Percentiles rank a stretch among this genome's conserved stretches.
These are phyloP conservation scores for Muntiacus reevesi DNA, from an alignment of 2,113 vertebrate species.

Conservation along the genomic window DNA sequence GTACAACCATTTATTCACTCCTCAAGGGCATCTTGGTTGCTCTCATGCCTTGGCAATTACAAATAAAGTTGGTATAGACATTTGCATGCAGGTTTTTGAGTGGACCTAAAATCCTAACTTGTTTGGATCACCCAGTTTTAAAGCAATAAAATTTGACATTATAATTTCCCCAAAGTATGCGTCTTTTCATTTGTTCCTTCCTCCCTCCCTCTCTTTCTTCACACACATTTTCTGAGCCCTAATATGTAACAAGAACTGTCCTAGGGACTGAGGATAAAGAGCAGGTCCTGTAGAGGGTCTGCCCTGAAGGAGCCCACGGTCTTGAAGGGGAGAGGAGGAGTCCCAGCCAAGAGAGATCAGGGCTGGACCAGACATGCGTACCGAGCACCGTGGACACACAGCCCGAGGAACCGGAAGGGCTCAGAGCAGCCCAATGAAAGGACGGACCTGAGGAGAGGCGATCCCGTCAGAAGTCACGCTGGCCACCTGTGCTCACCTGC, in stretches of 20 bases:
- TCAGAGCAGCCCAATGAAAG: fast-evolving
- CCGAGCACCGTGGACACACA: fast-evolving
- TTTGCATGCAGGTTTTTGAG: not conserved
- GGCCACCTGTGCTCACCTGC: not conserved
- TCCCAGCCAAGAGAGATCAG: fast-evolving
- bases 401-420: fast-evolving
- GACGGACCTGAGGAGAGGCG: not conserved
- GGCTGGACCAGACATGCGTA: fast-evolving
- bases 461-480: not conserved
- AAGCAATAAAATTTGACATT: not conserved
- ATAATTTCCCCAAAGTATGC: not conserved
- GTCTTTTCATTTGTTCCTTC: not conserved
- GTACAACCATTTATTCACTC: not conserved
- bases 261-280: not conserved
- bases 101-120: not conserved
- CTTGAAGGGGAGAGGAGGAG: not conserved
- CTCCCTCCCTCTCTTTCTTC: not conserved
- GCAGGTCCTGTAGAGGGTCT: not conserved
- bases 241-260: not conserved
- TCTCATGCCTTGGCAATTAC: not conserved
- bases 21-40: not conserved
- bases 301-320: not conserved
- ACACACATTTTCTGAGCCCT: not conserved
- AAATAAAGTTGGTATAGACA: not conserved
- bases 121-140: not conserved